phyloP scores from a whole-genome alignment of 2,797 vertebrate genomes.

The Mus minutoides region DNA sequence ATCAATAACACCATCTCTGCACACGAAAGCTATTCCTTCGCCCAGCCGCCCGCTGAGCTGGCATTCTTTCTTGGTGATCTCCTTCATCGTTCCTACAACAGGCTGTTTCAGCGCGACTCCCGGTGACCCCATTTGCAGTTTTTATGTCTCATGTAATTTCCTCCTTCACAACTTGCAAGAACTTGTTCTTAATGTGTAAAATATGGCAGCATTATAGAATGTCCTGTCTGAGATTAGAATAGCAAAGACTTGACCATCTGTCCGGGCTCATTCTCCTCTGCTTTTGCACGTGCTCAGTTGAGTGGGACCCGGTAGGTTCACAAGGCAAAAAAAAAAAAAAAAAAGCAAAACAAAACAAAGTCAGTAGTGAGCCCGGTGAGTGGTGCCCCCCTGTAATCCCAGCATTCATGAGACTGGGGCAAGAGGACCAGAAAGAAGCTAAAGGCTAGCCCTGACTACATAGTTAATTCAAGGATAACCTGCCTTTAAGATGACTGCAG shows the following conservation, averaged over 20 bases:
- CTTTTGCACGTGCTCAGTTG: background rate
- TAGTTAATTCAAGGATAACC: background rate
- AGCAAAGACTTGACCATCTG: background rate
- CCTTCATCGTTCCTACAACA: background rate
- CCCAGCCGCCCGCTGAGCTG: background rate
- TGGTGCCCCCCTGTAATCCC: background rate
- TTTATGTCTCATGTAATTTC: constrained; percentile 16
- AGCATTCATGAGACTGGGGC: background rate
- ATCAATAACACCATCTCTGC: constrained; percentile 11
- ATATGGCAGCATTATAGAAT: background rate
- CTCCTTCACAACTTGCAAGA: background rate
- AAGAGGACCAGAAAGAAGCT: background rate
- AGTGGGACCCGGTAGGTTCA: background rate
- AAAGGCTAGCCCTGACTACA: background rate
- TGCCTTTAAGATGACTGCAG: background rate
- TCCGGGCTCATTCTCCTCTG: background rate
- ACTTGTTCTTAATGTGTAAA: constrained; percentile 18
- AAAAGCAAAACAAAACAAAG: too few relatives aligned
- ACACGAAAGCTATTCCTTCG: background rate
- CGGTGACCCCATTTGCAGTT: background rate
- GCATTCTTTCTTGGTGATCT: background rate
- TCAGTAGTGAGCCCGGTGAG: background rate
- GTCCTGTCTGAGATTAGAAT: background rate
- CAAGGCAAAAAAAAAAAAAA: background rate
- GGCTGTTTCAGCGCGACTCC: background rate